phyloP scores from a whole-genome alignment of 1,140 invertebrate genomes.

The Chrysomallon squamiferum region DNA sequence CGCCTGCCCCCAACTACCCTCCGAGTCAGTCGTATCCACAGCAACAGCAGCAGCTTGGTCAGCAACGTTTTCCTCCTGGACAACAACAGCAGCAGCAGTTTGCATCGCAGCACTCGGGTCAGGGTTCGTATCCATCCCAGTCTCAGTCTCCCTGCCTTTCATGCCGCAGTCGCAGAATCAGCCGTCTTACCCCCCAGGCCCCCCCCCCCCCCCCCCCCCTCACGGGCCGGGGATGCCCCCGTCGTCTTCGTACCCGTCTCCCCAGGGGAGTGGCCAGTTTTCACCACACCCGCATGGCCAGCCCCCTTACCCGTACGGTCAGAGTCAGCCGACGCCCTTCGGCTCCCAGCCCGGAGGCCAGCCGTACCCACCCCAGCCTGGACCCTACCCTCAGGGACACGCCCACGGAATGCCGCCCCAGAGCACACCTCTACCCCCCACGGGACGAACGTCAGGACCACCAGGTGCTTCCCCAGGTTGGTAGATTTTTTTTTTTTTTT shows the following conservation, averaged over 20 bases:
- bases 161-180: conserved; percentile 11
- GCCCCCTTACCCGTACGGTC: not conserved
- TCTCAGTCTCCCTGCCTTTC: conserved; percentile 3
- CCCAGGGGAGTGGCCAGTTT: not conserved
- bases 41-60: not conserved
- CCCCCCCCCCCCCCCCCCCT: not conserved
- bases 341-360: not conserved
- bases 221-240: not conserved
- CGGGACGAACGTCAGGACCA: conserved; percentile 2
- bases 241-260: not conserved
- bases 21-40: conserved; percentile 9
- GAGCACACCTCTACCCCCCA: conserved; percentile 14
- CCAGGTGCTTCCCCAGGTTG: conserved; percentile 8
- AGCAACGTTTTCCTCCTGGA: not conserved
- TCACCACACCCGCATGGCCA: conserved; percentile 4
- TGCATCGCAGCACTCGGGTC: not conserved
- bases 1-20: conserved; percentile 17
- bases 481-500: not conserved
- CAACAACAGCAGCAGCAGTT: conserved; percentile 6
- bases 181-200: conserved; percentile 1
- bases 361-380: conserved; percentile 8
- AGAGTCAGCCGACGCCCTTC: not conserved
- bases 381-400: conserved; percentile 2
- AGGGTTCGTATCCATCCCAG: not conserved
- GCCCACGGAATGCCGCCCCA: conserved; percentile 18